Percentiles rank a stretch among this genome's conserved stretches.
These are phyloP conservation scores for Sylvilagus bachmani DNA, from an alignment of 2,113 vertebrate genomes.

Conservation along the genomic window DNA sequence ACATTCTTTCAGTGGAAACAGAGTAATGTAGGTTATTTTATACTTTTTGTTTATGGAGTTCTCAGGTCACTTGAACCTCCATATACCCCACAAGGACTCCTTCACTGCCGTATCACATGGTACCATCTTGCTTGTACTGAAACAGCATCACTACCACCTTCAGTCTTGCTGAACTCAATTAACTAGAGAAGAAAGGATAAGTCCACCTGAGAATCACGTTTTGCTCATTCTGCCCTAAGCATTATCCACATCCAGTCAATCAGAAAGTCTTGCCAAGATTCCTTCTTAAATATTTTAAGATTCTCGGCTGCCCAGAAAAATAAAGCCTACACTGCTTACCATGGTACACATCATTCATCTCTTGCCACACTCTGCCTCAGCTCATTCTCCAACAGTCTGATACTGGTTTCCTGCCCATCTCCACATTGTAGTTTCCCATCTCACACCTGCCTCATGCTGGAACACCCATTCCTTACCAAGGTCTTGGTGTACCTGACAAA, in stretches of 20 bases:
- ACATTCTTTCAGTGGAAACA: slow-evolving; percentile 40
- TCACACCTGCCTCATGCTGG: neutral
- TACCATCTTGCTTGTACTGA: neutral
- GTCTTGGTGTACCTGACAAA: neutral
- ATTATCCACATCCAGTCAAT: neutral
- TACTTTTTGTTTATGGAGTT: neutral
- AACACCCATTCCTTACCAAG: neutral
- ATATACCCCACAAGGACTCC: neutral
- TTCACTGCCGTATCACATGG: neutral
- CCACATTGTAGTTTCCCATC: neutral
- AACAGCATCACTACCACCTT: neutral
- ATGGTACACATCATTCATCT: neutral
- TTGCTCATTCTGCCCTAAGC: neutral
- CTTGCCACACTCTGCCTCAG: neutral
- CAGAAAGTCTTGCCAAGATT: slow-evolving; percentile 30
- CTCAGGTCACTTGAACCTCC: neutral
- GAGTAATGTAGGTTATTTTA: neutral
- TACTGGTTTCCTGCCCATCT: neutral
- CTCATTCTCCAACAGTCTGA: neutral
- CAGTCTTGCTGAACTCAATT: neutral
- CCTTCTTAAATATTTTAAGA: slow-evolving; percentile 57
- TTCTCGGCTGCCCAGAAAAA: neutral
- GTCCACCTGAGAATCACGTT: neutral
- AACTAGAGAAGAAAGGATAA: neutral
- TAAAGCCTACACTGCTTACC: neutral